These are phyloP conservation scores for Stictonetta naevosa DNA, from an alignment of 2,113 vertebrate species.

Conservation along the genomic window DNA sequence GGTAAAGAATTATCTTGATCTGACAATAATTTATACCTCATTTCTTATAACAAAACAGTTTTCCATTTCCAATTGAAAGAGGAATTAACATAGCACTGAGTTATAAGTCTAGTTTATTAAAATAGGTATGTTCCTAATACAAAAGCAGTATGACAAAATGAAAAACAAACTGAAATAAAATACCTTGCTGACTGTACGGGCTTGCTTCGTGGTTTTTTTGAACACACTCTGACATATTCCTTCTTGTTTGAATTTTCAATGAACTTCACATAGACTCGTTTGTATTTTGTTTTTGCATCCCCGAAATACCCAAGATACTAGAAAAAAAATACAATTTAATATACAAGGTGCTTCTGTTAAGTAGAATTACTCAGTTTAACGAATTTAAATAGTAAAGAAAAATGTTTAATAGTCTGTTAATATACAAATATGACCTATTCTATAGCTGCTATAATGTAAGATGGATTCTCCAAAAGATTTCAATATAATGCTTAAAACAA, in stretches of 20 bases:
- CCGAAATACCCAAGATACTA: conserved; percentile 99
- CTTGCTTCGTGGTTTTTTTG: conserved; percentile 92
- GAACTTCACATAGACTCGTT: conserved; percentile 96
- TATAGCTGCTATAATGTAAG: background rate
- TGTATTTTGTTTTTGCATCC: conserved; percentile 96
- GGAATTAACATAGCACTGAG: background rate
- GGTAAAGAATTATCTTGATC: background rate
- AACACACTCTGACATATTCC: conserved; percentile 96
- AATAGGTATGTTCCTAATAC: background rate
- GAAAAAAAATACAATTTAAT: background rate
- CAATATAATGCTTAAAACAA: background rate
- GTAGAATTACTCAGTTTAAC: background rate
- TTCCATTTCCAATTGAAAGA: background rate
- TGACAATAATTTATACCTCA: background rate
- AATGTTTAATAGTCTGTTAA: background rate
- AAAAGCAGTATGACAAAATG: background rate
- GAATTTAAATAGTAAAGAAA: background rate
- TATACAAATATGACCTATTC: background rate
- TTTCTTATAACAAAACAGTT: background rate
- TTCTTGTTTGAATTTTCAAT: conserved; percentile 98
- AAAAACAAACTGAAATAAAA: conserved; percentile 40
- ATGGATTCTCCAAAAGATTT: background rate
- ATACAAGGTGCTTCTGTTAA: background rate
- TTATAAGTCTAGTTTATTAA: background rate
- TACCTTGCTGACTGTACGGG: conserved; percentile 92